A percentile compares a stretch with the other conserved stretches of the same genome.
phyloP scores from a whole-genome alignment of 2,797 vertebrate species.

The Acrocephalus scirpaceus region DNA sequence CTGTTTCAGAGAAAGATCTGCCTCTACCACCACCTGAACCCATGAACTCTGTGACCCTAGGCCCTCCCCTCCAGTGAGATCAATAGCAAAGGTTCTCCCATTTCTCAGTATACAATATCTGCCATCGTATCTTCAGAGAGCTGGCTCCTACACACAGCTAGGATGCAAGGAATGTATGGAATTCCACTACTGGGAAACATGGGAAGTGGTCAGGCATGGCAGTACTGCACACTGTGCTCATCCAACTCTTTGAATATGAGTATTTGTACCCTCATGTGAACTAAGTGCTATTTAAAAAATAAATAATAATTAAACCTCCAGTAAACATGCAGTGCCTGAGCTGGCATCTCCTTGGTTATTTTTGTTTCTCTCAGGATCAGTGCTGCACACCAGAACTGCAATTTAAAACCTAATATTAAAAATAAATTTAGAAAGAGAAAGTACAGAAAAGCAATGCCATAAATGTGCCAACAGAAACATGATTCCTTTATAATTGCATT shows the following conservation, averaged over 20 bases:
- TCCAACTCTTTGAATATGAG: neutral
- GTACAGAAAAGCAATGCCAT: neutral
- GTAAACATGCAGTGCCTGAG: neutral
- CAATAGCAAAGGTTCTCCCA: neutral
- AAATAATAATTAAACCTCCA: neutral
- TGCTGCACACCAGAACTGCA: neutral
- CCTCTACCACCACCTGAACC: neutral
- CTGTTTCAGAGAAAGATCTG: neutral
- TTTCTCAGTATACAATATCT: neutral
- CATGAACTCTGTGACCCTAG: neutral
- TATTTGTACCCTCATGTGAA: neutral
- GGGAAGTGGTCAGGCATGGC: neutral
- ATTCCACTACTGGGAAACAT: neutral
- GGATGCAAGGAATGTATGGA: constrained; percentile 28
- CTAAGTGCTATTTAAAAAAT: neutral
- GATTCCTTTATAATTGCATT: neutral
- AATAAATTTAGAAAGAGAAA: constrained; percentile 17
- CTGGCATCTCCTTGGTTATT: neutral
- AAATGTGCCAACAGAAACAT: neutral
- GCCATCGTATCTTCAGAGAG: neutral
- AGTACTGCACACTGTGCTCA: neutral
- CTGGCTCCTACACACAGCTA: neutral
- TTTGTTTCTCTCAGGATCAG: neutral
- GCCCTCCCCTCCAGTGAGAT: neutral
- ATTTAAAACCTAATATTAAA: constrained; percentile 30